Evolutionary conservation across 2,113 vertebrate species (phyloP).

Genomic region (Brachionichthys hirsutus): DNA sequence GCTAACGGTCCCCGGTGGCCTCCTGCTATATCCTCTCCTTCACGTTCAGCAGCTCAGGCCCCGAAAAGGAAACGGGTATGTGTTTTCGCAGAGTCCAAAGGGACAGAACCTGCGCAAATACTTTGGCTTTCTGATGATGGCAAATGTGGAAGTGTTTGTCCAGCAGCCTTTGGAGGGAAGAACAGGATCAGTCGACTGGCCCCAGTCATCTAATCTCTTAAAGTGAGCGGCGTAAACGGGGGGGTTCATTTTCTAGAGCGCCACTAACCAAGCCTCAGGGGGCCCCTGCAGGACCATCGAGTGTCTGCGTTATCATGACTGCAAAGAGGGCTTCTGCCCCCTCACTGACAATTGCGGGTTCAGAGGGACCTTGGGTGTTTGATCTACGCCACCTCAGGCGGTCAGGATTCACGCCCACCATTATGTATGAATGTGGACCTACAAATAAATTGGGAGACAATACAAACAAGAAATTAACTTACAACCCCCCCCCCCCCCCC

Average conservation of each 20-base stretch:
- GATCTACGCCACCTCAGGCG: conserved; percentile 53
- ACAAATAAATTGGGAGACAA: too few species aligned
- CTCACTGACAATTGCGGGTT: conserved; percentile 64
- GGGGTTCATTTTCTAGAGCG: conserved; percentile 60
- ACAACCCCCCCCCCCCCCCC: too few species aligned
- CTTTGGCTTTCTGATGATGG: conserved; percentile 26
- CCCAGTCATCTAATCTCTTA: conserved; percentile 59
- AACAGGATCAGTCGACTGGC: conserved; percentile 48
- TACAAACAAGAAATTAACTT: too few species aligned
- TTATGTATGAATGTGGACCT: background rate
- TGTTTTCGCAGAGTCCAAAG: conserved; percentile 37
- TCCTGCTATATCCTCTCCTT: conserved; percentile 22
- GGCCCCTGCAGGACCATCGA: conserved; percentile 41
- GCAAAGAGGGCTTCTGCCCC: conserved; percentile 37
- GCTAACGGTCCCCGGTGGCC: conserved; percentile 21
- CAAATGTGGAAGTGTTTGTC: conserved; percentile 59
- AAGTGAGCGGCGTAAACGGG: conserved; percentile 65
- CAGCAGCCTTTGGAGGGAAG: conserved; percentile 45
- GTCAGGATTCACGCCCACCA: conserved; percentile 28
- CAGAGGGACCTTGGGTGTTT: conserved; percentile 49
- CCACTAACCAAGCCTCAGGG: conserved; percentile 47
- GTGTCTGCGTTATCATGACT: conserved; percentile 31
- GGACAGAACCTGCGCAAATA: conserved; percentile 30
- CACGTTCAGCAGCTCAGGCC: conserved; percentile 23
- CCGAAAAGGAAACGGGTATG: conserved; percentile 1